Conservation (phyloP, 2,797 vertebrate genomes). For the Cuculus canorus region DNA sequence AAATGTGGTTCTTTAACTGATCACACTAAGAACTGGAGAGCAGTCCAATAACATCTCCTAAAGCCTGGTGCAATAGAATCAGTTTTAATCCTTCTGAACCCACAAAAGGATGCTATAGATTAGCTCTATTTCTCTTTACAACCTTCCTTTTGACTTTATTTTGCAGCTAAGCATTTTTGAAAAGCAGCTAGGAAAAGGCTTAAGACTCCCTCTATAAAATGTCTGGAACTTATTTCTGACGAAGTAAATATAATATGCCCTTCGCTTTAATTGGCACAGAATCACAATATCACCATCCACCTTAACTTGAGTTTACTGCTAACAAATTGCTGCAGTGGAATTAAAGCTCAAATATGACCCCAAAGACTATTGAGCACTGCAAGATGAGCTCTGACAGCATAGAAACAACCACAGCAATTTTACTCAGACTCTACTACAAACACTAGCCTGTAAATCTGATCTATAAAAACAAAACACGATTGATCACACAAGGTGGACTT, state of each 20-base stretch:
- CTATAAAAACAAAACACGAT: not conserved
- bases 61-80: not conserved
- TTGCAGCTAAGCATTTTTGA: not conserved
- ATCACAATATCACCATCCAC: not conserved
- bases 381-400: not conserved
- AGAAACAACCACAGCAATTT: not conserved
- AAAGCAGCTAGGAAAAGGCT: not conserved
- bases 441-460: not conserved
- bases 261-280: not conserved
- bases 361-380: not conserved
- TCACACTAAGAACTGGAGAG: not conserved
- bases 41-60: not conserved
- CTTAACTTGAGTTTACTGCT: not conserved
- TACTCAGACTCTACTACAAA: not conserved
- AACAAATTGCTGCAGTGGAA: not conserved
- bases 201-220: not conserved
- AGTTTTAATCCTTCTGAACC: not conserved
- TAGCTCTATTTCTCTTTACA: not conserved
- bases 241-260: not conserved
- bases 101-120: not conserved
- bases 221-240: not conserved
- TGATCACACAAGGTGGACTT: not conserved
- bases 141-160: not conserved
- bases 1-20: not conserved
- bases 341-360: not conserved